phyloP scores from a whole-genome alignment of 2,113 vertebrate species.

The Peromyscus californicus region DNA sequence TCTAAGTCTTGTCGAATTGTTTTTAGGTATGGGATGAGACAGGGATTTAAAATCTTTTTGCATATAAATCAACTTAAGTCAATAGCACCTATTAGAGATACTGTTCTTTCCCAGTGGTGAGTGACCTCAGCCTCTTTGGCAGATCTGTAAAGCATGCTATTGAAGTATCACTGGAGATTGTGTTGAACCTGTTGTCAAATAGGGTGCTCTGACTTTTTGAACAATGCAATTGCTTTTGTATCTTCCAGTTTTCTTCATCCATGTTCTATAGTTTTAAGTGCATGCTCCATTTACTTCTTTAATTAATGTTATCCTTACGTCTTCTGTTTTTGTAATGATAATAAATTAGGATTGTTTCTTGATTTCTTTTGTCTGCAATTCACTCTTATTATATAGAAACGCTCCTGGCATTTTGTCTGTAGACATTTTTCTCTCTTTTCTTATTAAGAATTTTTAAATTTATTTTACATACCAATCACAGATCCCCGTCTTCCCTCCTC shows the following conservation, averaged over 20 bases:
- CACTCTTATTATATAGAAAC: neutral
- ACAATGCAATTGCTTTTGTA: neutral
- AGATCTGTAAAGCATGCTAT: neutral
- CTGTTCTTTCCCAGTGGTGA: neutral
- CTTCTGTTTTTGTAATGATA: neutral
- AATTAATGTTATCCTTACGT: neutral
- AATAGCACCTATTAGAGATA: neutral
- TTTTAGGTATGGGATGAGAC: neutral
- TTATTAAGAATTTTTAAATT: too few species aligned
- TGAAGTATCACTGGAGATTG: neutral
- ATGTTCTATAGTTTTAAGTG: neutral
- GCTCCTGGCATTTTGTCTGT: neutral
- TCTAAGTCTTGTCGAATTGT: neutral
- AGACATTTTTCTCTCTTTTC: too few species aligned
- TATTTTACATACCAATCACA: too few species aligned
- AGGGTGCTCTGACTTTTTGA: neutral
- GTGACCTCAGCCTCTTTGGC: neutral
- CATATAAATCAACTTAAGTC: neutral
- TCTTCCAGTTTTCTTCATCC: neutral
- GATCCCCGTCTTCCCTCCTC: too few species aligned
- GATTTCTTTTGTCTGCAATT: neutral
- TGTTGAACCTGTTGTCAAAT: neutral
- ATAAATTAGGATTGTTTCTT: neutral
- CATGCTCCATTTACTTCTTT: neutral
- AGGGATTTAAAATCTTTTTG: neutral